Conservation (phyloP, 1,140 invertebrate genomes). For the Aphidius ervi region DNA sequence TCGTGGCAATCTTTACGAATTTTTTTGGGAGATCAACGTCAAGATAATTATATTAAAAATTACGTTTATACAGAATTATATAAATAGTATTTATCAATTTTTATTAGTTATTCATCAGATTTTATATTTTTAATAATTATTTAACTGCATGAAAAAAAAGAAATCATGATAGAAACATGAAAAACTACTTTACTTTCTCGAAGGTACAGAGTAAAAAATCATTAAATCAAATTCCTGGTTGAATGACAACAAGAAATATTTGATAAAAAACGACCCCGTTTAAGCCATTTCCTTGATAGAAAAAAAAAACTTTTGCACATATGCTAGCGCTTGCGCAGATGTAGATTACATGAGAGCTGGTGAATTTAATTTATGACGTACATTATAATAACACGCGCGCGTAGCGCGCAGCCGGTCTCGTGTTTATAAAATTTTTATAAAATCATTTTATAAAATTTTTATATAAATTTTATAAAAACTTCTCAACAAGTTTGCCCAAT, state of each 20-base stretch:
- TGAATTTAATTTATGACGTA: neutral
- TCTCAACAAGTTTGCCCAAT: no score
- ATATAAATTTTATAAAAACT: no score
- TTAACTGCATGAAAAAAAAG: no score
- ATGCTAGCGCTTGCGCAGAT: no score
- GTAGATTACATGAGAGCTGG: no score
- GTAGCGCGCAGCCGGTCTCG: constrained; percentile 5
- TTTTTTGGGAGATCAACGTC: constrained; percentile 3
- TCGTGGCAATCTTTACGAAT: constrained; percentile 6
- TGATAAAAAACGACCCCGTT: constrained; percentile 1
- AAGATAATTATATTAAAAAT: neutral
- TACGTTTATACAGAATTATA: constrained; percentile 4
- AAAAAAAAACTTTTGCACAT: neutral
- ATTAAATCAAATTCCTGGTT: neutral
- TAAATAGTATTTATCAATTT: neutral
- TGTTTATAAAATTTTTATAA: no score
- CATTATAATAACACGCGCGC: neutral
- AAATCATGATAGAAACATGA: constrained; percentile 1
- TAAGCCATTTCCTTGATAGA: neutral
- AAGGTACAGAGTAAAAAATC: neutral
- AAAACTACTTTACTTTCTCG: neutral
- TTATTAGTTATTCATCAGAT: constrained; percentile 1
- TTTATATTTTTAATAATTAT: neutral
- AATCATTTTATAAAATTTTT: no score
- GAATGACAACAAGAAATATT: neutral